Evolutionary conservation across 1,140 invertebrate species (phyloP).

Genomic region (Scaptomyza montana): DNA sequence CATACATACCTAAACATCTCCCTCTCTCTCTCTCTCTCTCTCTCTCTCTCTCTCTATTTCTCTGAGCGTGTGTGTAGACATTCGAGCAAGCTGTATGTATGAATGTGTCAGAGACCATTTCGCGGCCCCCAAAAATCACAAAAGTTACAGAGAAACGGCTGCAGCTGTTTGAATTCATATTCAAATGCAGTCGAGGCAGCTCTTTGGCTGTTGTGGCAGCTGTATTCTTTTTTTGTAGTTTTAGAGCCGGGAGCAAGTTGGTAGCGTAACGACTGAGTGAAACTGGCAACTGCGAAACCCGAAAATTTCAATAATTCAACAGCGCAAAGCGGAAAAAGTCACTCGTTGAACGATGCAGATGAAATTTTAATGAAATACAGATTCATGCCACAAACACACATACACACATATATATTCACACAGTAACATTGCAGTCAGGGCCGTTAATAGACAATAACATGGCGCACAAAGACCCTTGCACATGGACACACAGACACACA

Average conservation of each 20-base stretch:
- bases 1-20: neutral
- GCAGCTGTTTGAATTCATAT: slow-evolving; percentile 75
- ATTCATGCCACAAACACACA: slow-evolving; percentile 58
- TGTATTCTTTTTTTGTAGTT: slow-evolving; percentile 7
- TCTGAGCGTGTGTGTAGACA: neutral
- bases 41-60: neutral
- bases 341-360: slow-evolving; percentile 82
- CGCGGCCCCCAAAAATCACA: slow-evolving; percentile 40
- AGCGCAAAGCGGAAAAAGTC: slow-evolving; percentile 82
- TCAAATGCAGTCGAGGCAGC: slow-evolving; percentile 55
- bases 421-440: slow-evolving; percentile 52
- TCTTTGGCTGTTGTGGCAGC: slow-evolving; percentile 20
- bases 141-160: slow-evolving; percentile 51
- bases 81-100: slow-evolving; percentile 2
- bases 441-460: slow-evolving; percentile 74
- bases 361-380: slow-evolving; percentile 83
- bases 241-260: slow-evolving; percentile 27
- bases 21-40: neutral
- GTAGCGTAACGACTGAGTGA: slow-evolving; percentile 48
- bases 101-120: slow-evolving; percentile 43
- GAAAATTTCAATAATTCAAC: slow-evolving; percentile 82
- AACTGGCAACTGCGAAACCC: slow-evolving; percentile 72
- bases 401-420: slow-evolving; percentile 20
- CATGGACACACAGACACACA: slow-evolving; percentile 19
- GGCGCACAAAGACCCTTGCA: slow-evolving; percentile 36